Evolutionary conservation across 2,113 vertebrate genomes (phyloP).

Genomic region (Brienomyrus brachyistius): DNA sequence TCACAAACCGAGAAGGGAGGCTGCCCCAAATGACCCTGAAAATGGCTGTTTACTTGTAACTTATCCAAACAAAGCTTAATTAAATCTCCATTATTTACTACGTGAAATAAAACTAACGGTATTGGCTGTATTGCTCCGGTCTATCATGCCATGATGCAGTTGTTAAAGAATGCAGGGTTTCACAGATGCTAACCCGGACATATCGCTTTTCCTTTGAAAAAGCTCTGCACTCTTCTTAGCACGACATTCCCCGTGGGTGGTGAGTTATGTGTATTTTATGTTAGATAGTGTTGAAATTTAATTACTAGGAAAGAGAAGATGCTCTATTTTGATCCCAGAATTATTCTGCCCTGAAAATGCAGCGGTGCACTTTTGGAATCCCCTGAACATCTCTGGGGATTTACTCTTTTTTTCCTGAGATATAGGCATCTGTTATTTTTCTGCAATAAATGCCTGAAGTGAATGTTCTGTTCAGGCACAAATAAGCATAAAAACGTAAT

Average conservation of each 20-base stretch:
- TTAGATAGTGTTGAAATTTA: not conserved
- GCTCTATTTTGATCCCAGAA: not conserved
- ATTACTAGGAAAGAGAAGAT: not conserved
- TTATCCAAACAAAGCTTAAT: not conserved
- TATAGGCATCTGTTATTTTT: not conserved
- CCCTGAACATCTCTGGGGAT: not conserved
- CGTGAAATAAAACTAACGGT: not conserved
- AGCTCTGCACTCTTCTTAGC: not conserved
- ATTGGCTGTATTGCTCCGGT: not conserved
- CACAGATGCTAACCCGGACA: not conserved
- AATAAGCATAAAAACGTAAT: not conserved
- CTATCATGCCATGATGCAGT: not conserved
- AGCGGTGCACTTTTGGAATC: not conserved
- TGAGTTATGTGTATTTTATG: not conserved
- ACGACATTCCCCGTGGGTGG: not conserved
- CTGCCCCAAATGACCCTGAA: not conserved
- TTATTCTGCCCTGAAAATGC: not conserved
- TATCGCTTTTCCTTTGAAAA: not conserved
- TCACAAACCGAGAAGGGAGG: not conserved
- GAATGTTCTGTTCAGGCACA: not conserved
- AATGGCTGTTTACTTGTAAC: not conserved
- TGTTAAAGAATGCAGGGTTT: not conserved
- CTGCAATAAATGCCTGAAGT: not conserved
- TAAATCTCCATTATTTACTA: not conserved
- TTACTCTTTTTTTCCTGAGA: not conserved